Evolutionary conservation across 2,113 vertebrate genomes (phyloP).

Genomic region (Ariopsis seemanni): DNA sequence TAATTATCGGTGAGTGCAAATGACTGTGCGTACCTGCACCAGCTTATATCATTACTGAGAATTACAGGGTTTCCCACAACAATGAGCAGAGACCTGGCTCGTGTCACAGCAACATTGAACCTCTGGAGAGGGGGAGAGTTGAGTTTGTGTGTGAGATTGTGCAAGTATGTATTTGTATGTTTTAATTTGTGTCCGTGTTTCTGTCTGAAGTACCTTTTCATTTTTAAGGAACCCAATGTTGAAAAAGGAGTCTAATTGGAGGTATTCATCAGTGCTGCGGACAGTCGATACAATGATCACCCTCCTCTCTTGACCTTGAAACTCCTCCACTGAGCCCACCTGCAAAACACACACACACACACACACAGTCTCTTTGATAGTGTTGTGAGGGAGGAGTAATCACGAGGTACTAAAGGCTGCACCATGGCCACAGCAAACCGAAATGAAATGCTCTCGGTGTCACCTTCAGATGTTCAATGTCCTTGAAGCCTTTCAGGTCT

Average conservation of each 20-base stretch:
- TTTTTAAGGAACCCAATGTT: conserved; percentile 91
- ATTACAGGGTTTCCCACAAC: conserved; percentile 87
- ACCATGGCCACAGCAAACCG: not conserved
- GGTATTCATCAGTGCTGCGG: conserved; percentile 76
- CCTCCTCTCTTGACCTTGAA: conserved; percentile 91
- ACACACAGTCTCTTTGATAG: not conserved
- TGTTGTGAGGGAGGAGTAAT: not conserved
- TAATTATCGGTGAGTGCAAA: not conserved
- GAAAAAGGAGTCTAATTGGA: conserved; percentile 75
- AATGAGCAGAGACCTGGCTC: conserved; percentile 89
- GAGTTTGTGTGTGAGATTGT: not conserved
- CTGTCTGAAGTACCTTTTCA: conserved; percentile 78
- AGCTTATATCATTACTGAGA: conserved; percentile 76
- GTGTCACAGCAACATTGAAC: conserved; percentile 91
- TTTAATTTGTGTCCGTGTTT: not conserved
- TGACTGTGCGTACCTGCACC: conserved; percentile 72
- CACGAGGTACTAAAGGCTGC: not conserved
- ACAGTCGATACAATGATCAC: conserved; percentile 89
- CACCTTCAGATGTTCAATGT: conserved; percentile 83
- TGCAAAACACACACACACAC: conserved; percentile 56
- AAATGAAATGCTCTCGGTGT: not conserved
- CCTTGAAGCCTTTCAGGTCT: conserved; percentile 53
- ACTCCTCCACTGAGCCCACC: conserved; percentile 95
- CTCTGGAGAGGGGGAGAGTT: conserved; percentile 67
- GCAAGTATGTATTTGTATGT: not conserved